A percentile compares a stretch with the other conserved stretches of the same genome.
Evolutionary conservation across 2,888 invertebrate genomes (phyloP).

Genomic region (Eutolmus rufibarbis): DNA sequence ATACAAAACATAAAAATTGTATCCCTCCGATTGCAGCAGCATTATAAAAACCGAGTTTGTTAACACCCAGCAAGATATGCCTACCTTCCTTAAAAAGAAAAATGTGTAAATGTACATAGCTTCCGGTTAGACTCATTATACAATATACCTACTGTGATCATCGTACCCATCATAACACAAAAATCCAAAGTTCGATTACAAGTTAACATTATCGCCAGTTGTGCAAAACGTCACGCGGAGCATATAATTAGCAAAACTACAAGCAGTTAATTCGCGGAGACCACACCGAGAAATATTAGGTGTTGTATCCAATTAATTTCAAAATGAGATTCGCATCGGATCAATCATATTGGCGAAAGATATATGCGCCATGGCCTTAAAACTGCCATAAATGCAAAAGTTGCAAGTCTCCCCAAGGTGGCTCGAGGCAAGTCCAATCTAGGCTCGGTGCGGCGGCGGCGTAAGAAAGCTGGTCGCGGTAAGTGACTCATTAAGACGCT

Average conservation of each 20-base stretch:
- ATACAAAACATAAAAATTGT: not conserved
- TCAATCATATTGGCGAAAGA: conserved; percentile 1
- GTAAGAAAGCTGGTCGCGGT: not conserved
- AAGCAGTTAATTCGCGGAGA: not conserved
- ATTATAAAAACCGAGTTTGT: not conserved
- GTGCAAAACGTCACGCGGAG: not conserved
- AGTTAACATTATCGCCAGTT: not conserved
- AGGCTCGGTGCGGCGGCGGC: not conserved
- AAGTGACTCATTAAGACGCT: not conserved
- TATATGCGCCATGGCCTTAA: conserved; percentile 19
- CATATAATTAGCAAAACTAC: not conserved
- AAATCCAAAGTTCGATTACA: not conserved
- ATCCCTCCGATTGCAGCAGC: not conserved
- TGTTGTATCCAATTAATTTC: conserved; percentile 11
- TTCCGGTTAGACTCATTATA: not conserved
- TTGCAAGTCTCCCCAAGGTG: not conserved
- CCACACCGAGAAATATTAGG: not conserved
- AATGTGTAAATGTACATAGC: not conserved
- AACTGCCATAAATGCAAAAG: conserved; percentile 1
- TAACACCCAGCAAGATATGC: not conserved
- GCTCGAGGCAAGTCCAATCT: not conserved
- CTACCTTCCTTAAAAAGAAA: not conserved
- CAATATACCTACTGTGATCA: not conserved
- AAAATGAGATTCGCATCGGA: not conserved
- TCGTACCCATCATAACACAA: not conserved